Percentiles rank a stretch among this genome's conserved stretches.
Evolutionary conservation across 2,888 invertebrate species (phyloP).

Genomic region (Troides oblongomaculatus): DNA sequence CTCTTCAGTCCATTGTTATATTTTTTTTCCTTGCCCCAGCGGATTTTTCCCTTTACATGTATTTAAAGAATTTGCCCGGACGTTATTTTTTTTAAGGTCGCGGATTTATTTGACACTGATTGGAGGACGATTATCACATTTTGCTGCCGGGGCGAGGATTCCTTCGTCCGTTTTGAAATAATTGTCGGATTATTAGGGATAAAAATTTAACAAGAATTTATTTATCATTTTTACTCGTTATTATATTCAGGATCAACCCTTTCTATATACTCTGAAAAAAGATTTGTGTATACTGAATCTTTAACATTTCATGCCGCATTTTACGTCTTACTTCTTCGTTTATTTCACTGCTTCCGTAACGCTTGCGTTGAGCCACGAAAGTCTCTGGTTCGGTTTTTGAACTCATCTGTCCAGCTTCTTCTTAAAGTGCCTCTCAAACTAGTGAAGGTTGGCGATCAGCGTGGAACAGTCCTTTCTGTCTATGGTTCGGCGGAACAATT

Average conservation of each 20-base stretch:
- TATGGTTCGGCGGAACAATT: no score
- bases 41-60: constrained; percentile 41
- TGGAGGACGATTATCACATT: constrained; percentile 28
- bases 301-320: no score
- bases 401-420: no score
- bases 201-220: neutral
- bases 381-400: no score
- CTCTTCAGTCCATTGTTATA: constrained; percentile 67
- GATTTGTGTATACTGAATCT: no score
- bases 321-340: no score
- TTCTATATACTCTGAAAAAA: no score
- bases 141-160: constrained; percentile 22
- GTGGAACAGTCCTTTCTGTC: no score
- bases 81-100: constrained; percentile 40
- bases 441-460: no score
- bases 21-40: constrained; percentile 51
- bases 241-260: neutral
- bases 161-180: constrained; percentile 13
- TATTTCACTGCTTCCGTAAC: no score
- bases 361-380: no score
- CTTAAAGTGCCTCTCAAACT: no score
- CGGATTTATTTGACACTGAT: constrained; percentile 39
- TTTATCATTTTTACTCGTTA: neutral
- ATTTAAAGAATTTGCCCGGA: constrained; percentile 41
- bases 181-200: constrained; percentile 16